phyloP scores from a whole-genome alignment of 2,797 vertebrate genomes.

The Semaprochilodus insignis region DNA sequence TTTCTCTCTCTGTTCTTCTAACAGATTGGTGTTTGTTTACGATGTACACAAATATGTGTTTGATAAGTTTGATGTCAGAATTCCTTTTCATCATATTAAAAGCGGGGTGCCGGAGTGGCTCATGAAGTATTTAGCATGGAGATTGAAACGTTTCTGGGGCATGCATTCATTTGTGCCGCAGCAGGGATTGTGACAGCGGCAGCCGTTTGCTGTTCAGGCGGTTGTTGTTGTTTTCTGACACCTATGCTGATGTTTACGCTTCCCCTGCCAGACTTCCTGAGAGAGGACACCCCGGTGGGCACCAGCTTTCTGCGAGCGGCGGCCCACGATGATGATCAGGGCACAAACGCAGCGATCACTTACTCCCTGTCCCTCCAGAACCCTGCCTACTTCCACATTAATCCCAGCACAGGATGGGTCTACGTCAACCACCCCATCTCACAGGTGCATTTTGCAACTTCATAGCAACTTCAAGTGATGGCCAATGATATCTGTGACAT shows the following conservation, averaged over 20 bases:
- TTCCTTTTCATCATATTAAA: slow-evolving; percentile 71
- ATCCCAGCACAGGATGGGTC: slow-evolving; percentile 88
- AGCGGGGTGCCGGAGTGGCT: slow-evolving; percentile 57
- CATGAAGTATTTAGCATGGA: slow-evolving; percentile 76
- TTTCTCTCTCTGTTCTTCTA: slow-evolving; percentile 47
- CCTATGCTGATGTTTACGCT: slow-evolving; percentile 51
- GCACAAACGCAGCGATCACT: slow-evolving; percentile 85
- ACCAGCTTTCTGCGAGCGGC: slow-evolving; percentile 86
- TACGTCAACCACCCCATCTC: slow-evolving; percentile 85
- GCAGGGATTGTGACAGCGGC: slow-evolving; percentile 22
- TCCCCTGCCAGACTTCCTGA: slow-evolving; percentile 82
- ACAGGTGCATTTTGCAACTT: slow-evolving; percentile 73
- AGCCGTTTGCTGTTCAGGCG: slow-evolving; percentile 35
- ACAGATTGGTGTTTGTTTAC: slow-evolving; percentile 71
- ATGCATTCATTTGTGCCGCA: slow-evolving; percentile 62
- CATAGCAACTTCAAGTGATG: too few species aligned
- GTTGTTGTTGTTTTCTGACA: slow-evolving; percentile 48
- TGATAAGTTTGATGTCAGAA: slow-evolving; percentile 74
- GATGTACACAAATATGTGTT: slow-evolving; percentile 70
- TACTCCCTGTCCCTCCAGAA: slow-evolving; percentile 84
- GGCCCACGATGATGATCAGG: slow-evolving; percentile 89
- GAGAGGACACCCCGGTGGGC: slow-evolving; percentile 85
- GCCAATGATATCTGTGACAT: too few species aligned
- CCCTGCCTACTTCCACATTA: slow-evolving; percentile 87
- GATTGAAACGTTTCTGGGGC: slow-evolving; percentile 74